Evolutionary conservation across 1,140 invertebrate species (phyloP).

Genomic region (Armadillidium nasatum): DNA sequence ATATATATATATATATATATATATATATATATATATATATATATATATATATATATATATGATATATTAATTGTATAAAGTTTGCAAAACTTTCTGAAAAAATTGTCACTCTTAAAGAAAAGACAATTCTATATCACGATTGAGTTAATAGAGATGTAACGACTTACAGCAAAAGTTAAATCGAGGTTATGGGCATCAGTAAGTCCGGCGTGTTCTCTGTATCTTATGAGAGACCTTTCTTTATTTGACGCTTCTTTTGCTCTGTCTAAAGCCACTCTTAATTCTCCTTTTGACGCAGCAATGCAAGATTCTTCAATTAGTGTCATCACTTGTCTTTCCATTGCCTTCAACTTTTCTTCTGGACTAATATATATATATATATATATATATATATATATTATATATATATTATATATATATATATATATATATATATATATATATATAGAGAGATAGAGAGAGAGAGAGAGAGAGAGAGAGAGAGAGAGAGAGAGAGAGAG

Average conservation of each 20-base stretch:
- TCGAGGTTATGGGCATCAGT: conserved; percentile 87
- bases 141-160: too few relatives aligned
- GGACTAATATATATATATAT: too few relatives aligned
- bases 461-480: conserved; percentile 2
- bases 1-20: too few relatives aligned
- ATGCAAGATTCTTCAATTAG: conserved; percentile 79
- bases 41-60: too few relatives aligned
- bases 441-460: too few relatives aligned
- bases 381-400: too few relatives aligned
- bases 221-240: conserved; percentile 74
- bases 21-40: too few relatives aligned
- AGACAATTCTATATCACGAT: too few relatives aligned
- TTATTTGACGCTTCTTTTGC: conserved; percentile 93
- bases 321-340: conserved; percentile 75
- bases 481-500: conserved; percentile 3
- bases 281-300: conserved; percentile 59
- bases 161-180: conserved; percentile 69
- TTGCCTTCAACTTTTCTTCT: conserved; percentile 74
- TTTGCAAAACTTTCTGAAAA: too few relatives aligned
- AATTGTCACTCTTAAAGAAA: too few relatives aligned
- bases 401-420: background rate
- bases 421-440: background rate
- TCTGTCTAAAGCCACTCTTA: conserved; percentile 72
- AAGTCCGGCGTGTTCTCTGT: conserved; percentile 79
- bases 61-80: too few relatives aligned